phyloP scores from a whole-genome alignment of 2,888 invertebrate genomes.

The Eremobia ochroleuca region DNA sequence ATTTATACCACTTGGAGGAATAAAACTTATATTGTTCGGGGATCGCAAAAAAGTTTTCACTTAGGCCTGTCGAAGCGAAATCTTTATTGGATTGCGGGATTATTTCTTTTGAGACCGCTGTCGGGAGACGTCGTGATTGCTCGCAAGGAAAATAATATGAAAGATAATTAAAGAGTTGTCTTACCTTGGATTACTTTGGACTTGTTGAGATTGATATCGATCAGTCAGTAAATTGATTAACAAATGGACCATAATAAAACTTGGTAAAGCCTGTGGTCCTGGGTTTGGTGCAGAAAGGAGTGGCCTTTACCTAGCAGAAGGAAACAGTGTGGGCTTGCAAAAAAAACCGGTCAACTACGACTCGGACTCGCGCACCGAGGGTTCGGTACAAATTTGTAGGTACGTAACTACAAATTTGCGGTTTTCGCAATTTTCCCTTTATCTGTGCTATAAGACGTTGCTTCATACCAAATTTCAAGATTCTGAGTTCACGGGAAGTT shows the following conservation, averaged over 20 bases:
- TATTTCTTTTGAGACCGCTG: constrained; percentile 84
- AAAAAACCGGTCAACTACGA: too few species aligned
- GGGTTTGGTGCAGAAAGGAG: neutral
- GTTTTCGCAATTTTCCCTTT: too few species aligned
- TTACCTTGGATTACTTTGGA: constrained; percentile 35
- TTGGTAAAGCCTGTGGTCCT: neutral
- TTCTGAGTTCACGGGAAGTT: too few species aligned
- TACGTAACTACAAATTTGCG: too few species aligned
- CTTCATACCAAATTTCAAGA: too few species aligned
- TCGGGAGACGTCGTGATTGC: constrained; percentile 73
- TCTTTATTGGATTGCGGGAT: constrained; percentile 88
- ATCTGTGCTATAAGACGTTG: too few species aligned
- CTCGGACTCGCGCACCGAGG: too few species aligned
- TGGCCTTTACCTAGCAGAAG: neutral
- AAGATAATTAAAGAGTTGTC: constrained; percentile 69
- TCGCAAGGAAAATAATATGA: constrained; percentile 77
- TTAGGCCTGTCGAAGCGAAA: constrained; percentile 88
- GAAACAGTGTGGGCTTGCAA: neutral
- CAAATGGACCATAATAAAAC: neutral
- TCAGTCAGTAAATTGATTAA: constrained; percentile 16
- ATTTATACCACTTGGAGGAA: constrained; percentile 90
- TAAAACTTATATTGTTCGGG: constrained; percentile 90
- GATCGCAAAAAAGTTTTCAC: constrained; percentile 89
- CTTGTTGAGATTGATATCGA: constrained; percentile 29
- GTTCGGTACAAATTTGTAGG: too few species aligned